Percentiles rank a stretch among this genome's conserved stretches.
Conservation (phyloP, 1,140 invertebrate species). For the Bemisia tabaci region DNA sequence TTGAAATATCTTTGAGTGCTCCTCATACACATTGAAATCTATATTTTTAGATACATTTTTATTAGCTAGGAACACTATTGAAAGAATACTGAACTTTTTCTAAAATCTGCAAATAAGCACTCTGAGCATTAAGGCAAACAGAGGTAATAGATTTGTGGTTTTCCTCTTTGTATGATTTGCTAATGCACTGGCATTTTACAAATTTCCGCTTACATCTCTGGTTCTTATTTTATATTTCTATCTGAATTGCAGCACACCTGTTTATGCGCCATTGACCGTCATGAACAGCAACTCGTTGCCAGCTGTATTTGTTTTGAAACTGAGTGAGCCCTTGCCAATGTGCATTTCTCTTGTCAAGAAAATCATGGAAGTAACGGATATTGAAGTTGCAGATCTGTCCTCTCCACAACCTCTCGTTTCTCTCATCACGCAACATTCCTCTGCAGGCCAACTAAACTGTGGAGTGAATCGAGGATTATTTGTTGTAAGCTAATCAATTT, state of each 20-base stretch:
- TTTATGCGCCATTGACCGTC: constrained; percentile 59
- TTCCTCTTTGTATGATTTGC: too few relatives aligned
- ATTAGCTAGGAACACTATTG: too few relatives aligned
- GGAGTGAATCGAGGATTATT: constrained; percentile 57
- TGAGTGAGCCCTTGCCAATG: constrained; percentile 76
- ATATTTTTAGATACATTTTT: too few relatives aligned
- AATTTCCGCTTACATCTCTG: not conserved
- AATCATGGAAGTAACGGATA: constrained; percentile 13
- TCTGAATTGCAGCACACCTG: constrained; percentile 44
- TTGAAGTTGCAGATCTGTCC: constrained; percentile 35
- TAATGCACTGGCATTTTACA: too few relatives aligned
- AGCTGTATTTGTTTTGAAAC: constrained; percentile 75
- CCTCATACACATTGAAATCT: too few relatives aligned
- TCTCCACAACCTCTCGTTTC: constrained; percentile 53
- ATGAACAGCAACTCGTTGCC: constrained; percentile 78
- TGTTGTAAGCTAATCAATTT: constrained; percentile 44
- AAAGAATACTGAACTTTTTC: too few relatives aligned
- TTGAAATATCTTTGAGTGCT: too few relatives aligned
- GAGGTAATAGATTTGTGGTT: too few relatives aligned
- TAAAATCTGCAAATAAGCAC: too few relatives aligned
- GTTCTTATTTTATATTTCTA: constrained; percentile 3
- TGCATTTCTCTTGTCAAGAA: constrained; percentile 35
- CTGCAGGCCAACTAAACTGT: constrained; percentile 50
- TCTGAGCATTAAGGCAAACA: too few relatives aligned
- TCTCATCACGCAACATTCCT: constrained; percentile 58